phyloP scores from a whole-genome alignment of 2,888 invertebrate genomes.

The Priocnemis perturbator region DNA sequence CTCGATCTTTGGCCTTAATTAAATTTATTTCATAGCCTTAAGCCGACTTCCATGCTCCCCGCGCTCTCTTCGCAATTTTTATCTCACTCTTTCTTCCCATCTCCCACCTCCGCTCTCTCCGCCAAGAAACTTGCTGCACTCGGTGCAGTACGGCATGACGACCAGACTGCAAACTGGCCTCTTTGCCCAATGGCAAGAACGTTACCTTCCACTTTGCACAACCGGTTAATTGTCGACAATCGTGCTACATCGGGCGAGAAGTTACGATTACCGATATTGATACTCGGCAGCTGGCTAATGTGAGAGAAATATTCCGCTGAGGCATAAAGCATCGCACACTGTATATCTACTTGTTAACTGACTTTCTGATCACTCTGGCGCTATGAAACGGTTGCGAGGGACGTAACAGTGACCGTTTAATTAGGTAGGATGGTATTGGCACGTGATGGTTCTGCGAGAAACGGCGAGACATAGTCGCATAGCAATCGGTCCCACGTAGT shows the following conservation, averaged over 20 bases:
- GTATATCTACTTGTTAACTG: no score
- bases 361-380: no score
- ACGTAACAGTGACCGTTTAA: slow-evolving; percentile 9
- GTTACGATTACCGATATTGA: slow-evolving; percentile 14
- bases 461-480: neutral
- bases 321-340: no score
- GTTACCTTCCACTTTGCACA: slow-evolving; percentile 3
- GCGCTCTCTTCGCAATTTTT: slow-evolving; percentile 12
- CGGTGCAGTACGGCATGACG: no score
- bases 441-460: neutral
- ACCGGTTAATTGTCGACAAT: no score
- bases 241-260: neutral
- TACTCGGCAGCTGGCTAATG: neutral
- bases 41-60: slow-evolving; percentile 29
- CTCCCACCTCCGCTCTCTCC: slow-evolving; percentile 13
- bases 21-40: slow-evolving; percentile 50
- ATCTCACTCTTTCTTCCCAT: slow-evolving; percentile 29
- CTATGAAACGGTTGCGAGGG: neutral
- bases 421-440: slow-evolving; percentile 18
- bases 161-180: neutral
- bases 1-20: slow-evolving; percentile 51
- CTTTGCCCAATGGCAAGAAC: neutral
- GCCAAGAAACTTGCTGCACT: neutral
- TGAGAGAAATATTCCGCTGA: no score
- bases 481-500: slow-evolving; percentile 4